Evolutionary conservation across 2,113 vertebrate species (phyloP).

Genomic region (Baryphthengus martii): DNA sequence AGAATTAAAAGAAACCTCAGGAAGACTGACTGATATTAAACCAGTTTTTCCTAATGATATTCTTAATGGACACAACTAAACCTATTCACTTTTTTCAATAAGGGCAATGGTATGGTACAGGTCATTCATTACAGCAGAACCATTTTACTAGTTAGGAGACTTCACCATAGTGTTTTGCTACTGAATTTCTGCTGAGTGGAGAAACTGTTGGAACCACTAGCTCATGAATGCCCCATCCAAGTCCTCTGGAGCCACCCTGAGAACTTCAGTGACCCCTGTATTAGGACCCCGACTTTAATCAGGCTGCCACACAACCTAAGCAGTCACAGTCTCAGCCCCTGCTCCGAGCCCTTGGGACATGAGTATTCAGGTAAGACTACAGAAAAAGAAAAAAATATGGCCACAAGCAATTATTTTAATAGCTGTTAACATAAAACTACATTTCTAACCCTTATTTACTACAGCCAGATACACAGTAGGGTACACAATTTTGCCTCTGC

Average conservation of each 20-base stretch:
- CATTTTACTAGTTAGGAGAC: neutral
- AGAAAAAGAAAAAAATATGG: neutral
- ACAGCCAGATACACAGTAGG: neutral
- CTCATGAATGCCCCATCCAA: neutral
- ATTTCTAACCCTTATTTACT: neutral
- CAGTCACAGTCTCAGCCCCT: neutral
- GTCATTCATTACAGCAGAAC: neutral
- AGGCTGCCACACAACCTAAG: neutral
- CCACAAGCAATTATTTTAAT: neutral
- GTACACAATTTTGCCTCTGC: neutral
- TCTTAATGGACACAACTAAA: neutral
- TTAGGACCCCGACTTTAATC: no score
- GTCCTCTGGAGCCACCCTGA: neutral
- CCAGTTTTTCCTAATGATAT: neutral
- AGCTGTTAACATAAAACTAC: neutral
- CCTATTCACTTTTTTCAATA: neutral
- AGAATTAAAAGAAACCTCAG: neutral
- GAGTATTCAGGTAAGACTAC: neutral
- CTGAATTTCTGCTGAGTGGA: neutral
- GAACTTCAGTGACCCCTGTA: fast-evolving
- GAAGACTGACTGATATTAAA: neutral
- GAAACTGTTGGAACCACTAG: no score
- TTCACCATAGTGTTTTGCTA: neutral
- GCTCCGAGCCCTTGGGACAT: neutral
- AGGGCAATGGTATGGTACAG: neutral